Evolutionary conservation across 2,797 vertebrate genomes (phyloP).

Genomic region (Galagoides demidoff): DNA sequence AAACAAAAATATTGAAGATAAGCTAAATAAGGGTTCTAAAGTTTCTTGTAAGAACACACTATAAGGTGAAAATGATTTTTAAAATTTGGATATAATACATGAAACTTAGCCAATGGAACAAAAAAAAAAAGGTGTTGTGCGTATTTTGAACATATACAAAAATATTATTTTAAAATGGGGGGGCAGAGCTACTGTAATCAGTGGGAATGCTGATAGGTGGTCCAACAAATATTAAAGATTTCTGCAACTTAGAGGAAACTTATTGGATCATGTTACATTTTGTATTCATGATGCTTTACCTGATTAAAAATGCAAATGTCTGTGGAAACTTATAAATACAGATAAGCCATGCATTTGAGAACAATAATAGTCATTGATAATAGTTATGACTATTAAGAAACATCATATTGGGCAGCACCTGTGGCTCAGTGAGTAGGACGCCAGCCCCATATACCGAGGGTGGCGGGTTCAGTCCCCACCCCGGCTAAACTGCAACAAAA

Average conservation of each 20-base stretch:
- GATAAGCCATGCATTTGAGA: neutral
- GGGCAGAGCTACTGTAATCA: neutral
- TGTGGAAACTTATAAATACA: neutral
- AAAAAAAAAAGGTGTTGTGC: neutral
- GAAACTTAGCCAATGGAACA: neutral
- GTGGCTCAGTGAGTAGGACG: too few species aligned
- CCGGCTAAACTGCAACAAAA: too few species aligned
- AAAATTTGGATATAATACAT: neutral
- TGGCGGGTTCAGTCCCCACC: too few species aligned
- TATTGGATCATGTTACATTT: conserved; percentile 9
- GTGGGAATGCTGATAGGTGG: neutral
- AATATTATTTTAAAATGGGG: neutral
- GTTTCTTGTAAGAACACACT: neutral
- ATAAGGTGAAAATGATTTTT: neutral
- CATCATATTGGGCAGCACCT: neutral
- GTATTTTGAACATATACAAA: neutral
- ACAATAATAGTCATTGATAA: neutral
- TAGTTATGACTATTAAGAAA: neutral
- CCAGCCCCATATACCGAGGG: too few species aligned
- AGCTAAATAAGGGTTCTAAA: neutral
- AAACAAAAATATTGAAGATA: neutral
- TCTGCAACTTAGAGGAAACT: neutral
- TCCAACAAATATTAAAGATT: neutral
- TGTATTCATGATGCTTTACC: neutral
- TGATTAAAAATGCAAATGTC: neutral